A percentile compares a stretch with the other conserved stretches of the same genome.
phyloP scores from a whole-genome alignment of 2,888 invertebrate species.

The Sinhomidia bicolor region DNA sequence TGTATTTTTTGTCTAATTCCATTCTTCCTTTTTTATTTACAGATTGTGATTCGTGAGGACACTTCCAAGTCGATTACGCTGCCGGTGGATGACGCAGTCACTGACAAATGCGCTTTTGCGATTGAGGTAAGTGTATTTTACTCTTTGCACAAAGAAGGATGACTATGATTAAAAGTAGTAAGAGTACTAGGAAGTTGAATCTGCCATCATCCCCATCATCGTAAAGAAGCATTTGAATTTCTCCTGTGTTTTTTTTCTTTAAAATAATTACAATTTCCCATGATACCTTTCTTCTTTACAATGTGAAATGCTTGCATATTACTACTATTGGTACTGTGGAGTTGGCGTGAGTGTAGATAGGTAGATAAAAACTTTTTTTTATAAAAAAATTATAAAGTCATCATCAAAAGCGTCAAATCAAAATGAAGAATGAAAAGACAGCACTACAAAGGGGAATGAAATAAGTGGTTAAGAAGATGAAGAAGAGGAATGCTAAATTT shows the following conservation, averaged over 20 bases:
- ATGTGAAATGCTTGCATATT: neutral
- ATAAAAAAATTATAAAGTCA: slow-evolving; percentile 34
- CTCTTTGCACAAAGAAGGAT: neutral
- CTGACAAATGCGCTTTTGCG: slow-evolving; percentile 78
- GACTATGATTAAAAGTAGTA: neutral
- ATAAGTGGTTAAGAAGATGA: slow-evolving; percentile 24
- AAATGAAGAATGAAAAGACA: slow-evolving; percentile 9
- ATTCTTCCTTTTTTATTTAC: slow-evolving; percentile 53
- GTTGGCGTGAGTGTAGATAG: neutral
- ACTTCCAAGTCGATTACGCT: slow-evolving; percentile 72
- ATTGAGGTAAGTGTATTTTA: slow-evolving; percentile 75
- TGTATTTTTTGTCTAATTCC: neutral
- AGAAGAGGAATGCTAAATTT: neutral
- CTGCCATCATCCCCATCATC: slow-evolving; percentile 25
- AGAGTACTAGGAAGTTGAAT: slow-evolving; percentile 33
- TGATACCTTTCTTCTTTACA: slow-evolving; percentile 8
- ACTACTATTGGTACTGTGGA: neutral
- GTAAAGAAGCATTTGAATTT: slow-evolving; percentile 42
- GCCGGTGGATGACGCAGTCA: slow-evolving; percentile 66
- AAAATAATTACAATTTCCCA: slow-evolving; percentile 29
- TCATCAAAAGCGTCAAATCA: slow-evolving; percentile 40
- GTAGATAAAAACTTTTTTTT: neutral
- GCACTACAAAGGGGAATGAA: neutral
- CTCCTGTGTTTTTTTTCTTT: slow-evolving; percentile 35
- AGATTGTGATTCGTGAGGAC: slow-evolving; percentile 77